Conservation (phyloP, 2,113 vertebrate genomes). For the Malurus elegans region DNA sequence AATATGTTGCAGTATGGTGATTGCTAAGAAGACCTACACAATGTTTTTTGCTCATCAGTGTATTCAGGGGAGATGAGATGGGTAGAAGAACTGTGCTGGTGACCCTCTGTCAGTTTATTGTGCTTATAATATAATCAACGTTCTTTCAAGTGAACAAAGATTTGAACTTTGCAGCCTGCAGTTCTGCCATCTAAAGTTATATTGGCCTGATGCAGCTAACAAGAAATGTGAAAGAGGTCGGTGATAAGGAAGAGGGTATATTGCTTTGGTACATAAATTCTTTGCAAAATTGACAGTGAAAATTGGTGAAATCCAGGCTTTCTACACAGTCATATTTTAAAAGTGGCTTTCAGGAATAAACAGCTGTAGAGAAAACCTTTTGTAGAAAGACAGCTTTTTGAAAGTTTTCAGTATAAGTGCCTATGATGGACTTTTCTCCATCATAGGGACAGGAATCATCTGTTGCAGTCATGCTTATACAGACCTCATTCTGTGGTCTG, state of each 20-base stretch:
- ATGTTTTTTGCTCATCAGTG: neutral
- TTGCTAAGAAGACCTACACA: neutral
- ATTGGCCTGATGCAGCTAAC: neutral
- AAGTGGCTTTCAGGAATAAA: neutral
- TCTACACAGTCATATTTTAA: neutral
- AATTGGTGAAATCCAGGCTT: neutral
- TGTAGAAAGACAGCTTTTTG: neutral
- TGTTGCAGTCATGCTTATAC: neutral
- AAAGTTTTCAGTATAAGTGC: neutral
- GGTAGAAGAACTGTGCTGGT: neutral
- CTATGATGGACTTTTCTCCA: neutral
- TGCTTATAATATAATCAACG: neutral
- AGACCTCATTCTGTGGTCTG: neutral
- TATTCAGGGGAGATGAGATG: neutral
- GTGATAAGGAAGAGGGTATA: neutral
- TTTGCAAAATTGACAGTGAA: neutral
- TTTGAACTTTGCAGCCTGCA: neutral
- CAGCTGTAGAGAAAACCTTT: neutral
- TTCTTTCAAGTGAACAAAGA: neutral
- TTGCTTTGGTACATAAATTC: neutral
- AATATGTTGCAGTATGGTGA: neutral
- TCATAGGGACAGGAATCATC: neutral
- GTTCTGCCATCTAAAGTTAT: neutral
- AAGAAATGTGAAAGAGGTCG: neutral
- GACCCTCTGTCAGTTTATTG: neutral